Percentiles rank a stretch among this genome's conserved stretches.
Evolutionary conservation across 2,888 invertebrate genomes (phyloP).

Genomic region (Tachystola acroxantha): DNA sequence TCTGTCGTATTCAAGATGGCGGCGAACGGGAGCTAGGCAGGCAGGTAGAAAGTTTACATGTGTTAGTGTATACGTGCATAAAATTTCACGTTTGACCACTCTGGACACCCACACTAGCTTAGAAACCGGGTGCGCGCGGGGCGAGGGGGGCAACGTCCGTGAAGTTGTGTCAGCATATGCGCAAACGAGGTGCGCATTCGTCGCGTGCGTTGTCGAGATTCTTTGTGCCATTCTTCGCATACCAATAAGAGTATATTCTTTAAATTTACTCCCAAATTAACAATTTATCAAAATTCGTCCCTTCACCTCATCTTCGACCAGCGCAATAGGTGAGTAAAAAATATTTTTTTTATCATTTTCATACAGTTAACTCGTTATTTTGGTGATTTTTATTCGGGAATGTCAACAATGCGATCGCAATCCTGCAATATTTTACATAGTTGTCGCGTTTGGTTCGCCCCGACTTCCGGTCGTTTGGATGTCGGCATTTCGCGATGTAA

Average conservation of each 20-base stretch:
- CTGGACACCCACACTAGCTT: constrained; percentile 56
- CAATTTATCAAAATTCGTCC: constrained; percentile 81
- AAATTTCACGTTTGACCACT: constrained; percentile 79
- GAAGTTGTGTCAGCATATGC: constrained; percentile 87
- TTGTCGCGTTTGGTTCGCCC: constrained; percentile 84
- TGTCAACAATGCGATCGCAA: constrained; percentile 86
- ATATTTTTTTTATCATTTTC: constrained; percentile 76
- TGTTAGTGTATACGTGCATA: constrained; percentile 64
- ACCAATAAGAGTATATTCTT: constrained; percentile 89
- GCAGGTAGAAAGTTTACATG: constrained; percentile 58
- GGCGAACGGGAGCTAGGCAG: constrained; percentile 65
- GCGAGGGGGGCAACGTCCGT: constrained; percentile 74
- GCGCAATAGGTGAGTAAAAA: constrained; percentile 86
- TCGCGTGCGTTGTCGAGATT: constrained; percentile 96
- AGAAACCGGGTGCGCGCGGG: constrained; percentile 68
- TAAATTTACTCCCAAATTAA: constrained; percentile 84
- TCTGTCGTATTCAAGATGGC: constrained; percentile 69
- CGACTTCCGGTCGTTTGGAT: constrained; percentile 77
- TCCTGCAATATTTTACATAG: constrained; percentile 88
- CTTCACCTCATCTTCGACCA: constrained; percentile 80
- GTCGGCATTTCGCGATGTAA: constrained; percentile 77
- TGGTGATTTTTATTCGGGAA: constrained; percentile 82
- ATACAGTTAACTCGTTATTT: constrained; percentile 80
- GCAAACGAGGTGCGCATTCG: constrained; percentile 89
- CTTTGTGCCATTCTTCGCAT: constrained; percentile 98